Evolutionary conservation across 2,797 vertebrate genomes (phyloP), one percentile per base, ranked within the genome.

Genomic region (Rhodeus uyekii): DNA sequence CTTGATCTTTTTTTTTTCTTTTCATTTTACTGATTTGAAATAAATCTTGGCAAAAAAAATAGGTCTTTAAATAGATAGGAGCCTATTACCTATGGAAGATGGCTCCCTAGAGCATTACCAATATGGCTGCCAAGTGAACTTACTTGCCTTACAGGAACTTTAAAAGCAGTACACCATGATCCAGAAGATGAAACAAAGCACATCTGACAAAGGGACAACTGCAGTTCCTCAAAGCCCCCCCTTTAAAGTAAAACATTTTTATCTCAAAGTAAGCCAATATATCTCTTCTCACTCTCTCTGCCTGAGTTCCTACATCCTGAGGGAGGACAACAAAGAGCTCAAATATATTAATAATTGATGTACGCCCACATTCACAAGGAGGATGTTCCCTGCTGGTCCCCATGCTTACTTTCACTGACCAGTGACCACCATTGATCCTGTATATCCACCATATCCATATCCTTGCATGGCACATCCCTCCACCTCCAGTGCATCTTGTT

Each of bases 321-420:
- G 76, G 86, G 85, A 87, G 76, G 85, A 87, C 55, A 78, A 76
- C 29, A 77, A 76, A 83, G 81, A 83, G 78, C 80, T 77, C 55
- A 85, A 84, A 85, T 84, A 81, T 84, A 86, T 89, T 72, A 83
- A 84, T 84, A 86, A 83, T 86, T 81, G 58, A 87, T 78, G 74
- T 83, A 58, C 63, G 73, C 65, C 75, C 73, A 79, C 78, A 34
- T 84, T 48, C 46, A 46, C 34, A 24, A 34, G 48, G 39, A 84
- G 27, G 42, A 72, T 8, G 19, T 75, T n/a, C 73, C 44, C 72
- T 63, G 73, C 69, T 64, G 16, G 48, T 74, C 22, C 55, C 44
- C 71, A 22, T 80, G 29, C 22, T 69, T n/a, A 34, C 14, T 76
- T 65, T 38, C 68, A 48, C 53, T 69, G 65, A 71, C 63, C 74